Evolutionary conservation across 1,140 invertebrate genomes (phyloP), one percentile per base, ranked within the genome.

Genomic region (Drosophila leontia): DNA sequence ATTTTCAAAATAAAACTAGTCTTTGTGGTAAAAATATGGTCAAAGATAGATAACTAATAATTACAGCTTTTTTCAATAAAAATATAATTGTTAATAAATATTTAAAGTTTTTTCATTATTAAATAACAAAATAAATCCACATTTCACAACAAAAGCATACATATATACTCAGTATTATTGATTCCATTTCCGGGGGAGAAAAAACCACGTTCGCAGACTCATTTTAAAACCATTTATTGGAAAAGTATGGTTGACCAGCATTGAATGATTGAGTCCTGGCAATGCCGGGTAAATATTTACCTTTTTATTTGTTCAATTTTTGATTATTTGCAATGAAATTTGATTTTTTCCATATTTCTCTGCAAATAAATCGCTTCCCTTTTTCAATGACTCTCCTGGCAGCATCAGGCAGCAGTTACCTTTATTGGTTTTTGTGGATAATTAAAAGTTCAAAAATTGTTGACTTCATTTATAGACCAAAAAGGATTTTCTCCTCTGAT

Each of bases 401-500:
- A 9, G 37, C 60, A 53, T 5, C n/a, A 12, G 3, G 6, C 12
- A 9, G 37, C 60, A 53, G 35, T 6, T 11, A 29, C 42, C 41
- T 39, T 70, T 69, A 69, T 45, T 45, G 67, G 39, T 32, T 67
- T 67, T 41, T 37, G 47, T 15, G 47, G 34, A 56, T 78, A 81
- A 82, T 77, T 82, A 77, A 77, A 62, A 55, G 60, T 56, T 61
- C 35, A 70, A 62, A 67, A 47, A 57, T 61, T 42, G 37, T 44
- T 51, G 42, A 64, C 47, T 55, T 39, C 44, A 45, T 55, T 67
- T 67, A 69, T 53, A 61, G 23, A 13, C 23, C 4, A 13, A 2
- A 2, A 13, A 37, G 29, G 8, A 23, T 6, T 34, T 53, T 19
- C 50, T 35, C 6, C 34, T 55, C 4, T 9, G 13, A 55, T 37